Evolutionary conservation across 2,113 vertebrate species (phyloP), one percentile per base, ranked within the genome.

Genomic region (Lamprotornis superbus): DNA sequence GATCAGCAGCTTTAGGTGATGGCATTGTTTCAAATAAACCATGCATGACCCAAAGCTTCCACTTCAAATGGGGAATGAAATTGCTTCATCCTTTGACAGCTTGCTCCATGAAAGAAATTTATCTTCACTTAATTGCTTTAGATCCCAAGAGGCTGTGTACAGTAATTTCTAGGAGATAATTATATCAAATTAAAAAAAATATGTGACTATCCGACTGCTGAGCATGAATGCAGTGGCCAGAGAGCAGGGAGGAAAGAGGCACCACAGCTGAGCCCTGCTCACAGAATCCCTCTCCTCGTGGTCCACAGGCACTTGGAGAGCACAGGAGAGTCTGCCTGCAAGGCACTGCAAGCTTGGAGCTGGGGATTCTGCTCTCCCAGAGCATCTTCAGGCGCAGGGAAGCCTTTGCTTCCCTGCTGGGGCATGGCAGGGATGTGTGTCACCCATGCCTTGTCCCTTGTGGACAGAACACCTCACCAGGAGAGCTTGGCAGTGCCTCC

Each of bases 1-100:
- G 98, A 98, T 98, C 98, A 97, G 98, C 98, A 97, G 98, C 98
- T 98, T 98, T 98, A 98, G 98, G 98, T 98, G 98, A 98, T 98
- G 98, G 98, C 98, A 98, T 98, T 98, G 97, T 98, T 98, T 98
- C 98, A 98, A 98, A 98, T 98, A 98, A 98, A 98, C 98, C 98
- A 98, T 97, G 98, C 98, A 95, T 98, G 98, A 98, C 98, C 98
- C 97, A 98, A 97, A 98, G 98, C 98, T 98, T 98, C 98, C 97
- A 98, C 98, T 98, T 98, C 98, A 98, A 98, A 98, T 98, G 97
- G 98, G 97, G 98, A 98, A 98, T 97, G 97, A 98, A 98, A 98
- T 98, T 98, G 98, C 98, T 98, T 98, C 98, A 98, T 97, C 98
- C 97, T 97, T 98, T 98, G 98, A 98, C 98, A 98, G 98, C 97